Percentiles rank a stretch among this genome's conserved stretches.
These are phyloP conservation scores for Nilaparvata lugens DNA, from an alignment of 1,140 invertebrate species.

Conservation along the genomic window DNA sequence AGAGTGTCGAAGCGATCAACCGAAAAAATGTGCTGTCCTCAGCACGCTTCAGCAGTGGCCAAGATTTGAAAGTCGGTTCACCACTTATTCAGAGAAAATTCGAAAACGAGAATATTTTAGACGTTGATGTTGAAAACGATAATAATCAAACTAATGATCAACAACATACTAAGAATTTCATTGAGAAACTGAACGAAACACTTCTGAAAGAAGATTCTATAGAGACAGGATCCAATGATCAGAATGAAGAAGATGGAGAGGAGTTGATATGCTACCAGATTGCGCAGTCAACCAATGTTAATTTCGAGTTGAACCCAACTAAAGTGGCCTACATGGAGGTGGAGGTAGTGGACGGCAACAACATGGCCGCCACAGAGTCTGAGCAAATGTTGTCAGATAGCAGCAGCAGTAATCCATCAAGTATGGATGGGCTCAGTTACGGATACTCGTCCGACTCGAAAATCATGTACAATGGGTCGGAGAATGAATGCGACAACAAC, in stretches of 20 bases:
- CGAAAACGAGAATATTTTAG: conserved; percentile 19
- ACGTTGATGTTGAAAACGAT: conserved; percentile 1
- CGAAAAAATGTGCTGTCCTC: conserved; percentile 80
- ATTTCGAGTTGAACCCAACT: conserved; percentile 6
- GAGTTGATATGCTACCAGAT: conserved; percentile 9
- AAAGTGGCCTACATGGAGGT: conserved; percentile 16
- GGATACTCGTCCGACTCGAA: conserved; percentile 7
- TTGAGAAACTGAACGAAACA: conserved; percentile 15
- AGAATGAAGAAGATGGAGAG: background rate
- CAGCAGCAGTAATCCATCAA: conserved; percentile 8
- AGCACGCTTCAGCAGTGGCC: conserved; percentile 69
- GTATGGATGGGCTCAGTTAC: conserved; percentile 2
- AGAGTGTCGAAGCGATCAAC: conserved; percentile 71
- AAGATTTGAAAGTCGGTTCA: conserved; percentile 54
- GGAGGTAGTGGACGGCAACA: conserved; percentile 10
- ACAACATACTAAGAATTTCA: conserved; percentile 13
- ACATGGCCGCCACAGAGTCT: background rate
- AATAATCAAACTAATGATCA: conserved; percentile 4
- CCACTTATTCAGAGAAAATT: conserved; percentile 56
- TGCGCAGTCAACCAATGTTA: background rate
- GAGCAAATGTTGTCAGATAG: conserved; percentile 2
- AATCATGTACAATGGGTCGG: conserved; percentile 10
- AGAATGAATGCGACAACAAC: background rate
- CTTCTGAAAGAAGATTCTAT: conserved; percentile 1
- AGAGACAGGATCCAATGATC: background rate